Percentiles rank a stretch among this genome's conserved stretches.
phyloP scores from a whole-genome alignment of 2,113 vertebrate genomes.

The Siphamia tubifer region DNA sequence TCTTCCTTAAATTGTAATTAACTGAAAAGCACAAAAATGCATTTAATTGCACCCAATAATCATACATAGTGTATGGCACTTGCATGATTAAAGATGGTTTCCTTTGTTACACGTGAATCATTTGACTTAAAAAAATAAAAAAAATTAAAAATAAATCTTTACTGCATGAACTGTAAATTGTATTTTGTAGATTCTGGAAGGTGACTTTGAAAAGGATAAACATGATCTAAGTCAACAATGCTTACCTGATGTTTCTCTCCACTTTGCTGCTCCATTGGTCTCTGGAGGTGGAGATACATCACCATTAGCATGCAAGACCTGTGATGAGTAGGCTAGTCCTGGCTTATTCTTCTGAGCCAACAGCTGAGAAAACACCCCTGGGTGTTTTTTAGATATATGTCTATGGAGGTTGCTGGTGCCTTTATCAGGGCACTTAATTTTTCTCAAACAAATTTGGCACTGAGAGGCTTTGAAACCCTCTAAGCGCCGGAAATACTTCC shows the following conservation, averaged over 20 bases:
- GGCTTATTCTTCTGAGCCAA: slow-evolving; percentile 2
- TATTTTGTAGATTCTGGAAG: no score
- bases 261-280: not conserved
- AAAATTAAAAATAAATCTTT: no score
- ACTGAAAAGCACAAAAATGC: no score
- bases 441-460: slow-evolving; percentile 72
- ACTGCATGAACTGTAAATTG: no score
- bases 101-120: no score
- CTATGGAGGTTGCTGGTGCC: slow-evolving; percentile 70
- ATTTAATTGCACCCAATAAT: no score
- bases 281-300: not conserved
- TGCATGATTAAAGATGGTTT: no score
- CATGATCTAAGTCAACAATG: no score
- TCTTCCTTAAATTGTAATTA: no score
- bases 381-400: slow-evolving; percentile 74
- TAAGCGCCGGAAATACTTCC: slow-evolving; percentile 66
- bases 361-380: slow-evolving; percentile 38
- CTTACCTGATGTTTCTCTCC: slow-evolving; percentile 28
- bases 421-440: slow-evolving; percentile 58
- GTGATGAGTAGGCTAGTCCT: not conserved
- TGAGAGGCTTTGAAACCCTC: slow-evolving; percentile 49
- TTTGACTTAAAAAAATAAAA: no score
- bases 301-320: not conserved
- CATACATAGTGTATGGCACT: no score
- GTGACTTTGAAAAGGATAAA: no score